Evolutionary conservation across 2,888 invertebrate genomes (phyloP).

Genomic region (Salticus scenicus): DNA sequence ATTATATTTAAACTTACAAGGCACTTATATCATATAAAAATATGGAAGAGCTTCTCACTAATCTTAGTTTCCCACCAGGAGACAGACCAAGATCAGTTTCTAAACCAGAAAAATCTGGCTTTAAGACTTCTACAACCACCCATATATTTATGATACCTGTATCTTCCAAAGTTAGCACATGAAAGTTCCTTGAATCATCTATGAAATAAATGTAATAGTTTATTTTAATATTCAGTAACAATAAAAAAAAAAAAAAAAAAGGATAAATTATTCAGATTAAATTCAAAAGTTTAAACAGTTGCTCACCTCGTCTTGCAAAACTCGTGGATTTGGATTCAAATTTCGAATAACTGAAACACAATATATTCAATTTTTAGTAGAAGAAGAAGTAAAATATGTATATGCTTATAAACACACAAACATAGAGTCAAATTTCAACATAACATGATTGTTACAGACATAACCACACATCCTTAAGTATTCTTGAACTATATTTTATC

Average conservation of each 20-base stretch:
- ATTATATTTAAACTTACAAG: conserved; percentile 54
- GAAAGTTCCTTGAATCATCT: conserved; percentile 54
- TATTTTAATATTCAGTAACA: too few relatives aligned
- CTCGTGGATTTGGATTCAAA: conserved; percentile 20
- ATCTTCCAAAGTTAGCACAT: conserved; percentile 65
- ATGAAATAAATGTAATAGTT: too few relatives aligned
- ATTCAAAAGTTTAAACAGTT: too few relatives aligned
- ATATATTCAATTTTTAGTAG: too few relatives aligned
- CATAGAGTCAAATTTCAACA: too few relatives aligned
- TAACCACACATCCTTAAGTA: too few relatives aligned
- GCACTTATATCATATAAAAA: conserved; percentile 30
- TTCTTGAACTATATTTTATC: too few relatives aligned
- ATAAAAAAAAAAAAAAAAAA: background rate
- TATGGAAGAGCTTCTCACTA: conserved; percentile 54
- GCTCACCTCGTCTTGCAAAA: background rate
- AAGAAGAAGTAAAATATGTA: too few relatives aligned
- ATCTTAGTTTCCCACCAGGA: conserved; percentile 63
- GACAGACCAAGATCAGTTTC: conserved; percentile 64
- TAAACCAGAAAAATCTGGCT: conserved; percentile 54
- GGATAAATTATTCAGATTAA: background rate
- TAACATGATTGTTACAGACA: too few relatives aligned
- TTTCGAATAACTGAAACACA: conserved; percentile 17
- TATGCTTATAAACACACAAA: too few relatives aligned
- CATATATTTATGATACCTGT: conserved; percentile 61
- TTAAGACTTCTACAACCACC: conserved; percentile 61